Evolutionary conservation across 2,797 vertebrate genomes (phyloP).

Genomic region (Picus viridis): DNA sequence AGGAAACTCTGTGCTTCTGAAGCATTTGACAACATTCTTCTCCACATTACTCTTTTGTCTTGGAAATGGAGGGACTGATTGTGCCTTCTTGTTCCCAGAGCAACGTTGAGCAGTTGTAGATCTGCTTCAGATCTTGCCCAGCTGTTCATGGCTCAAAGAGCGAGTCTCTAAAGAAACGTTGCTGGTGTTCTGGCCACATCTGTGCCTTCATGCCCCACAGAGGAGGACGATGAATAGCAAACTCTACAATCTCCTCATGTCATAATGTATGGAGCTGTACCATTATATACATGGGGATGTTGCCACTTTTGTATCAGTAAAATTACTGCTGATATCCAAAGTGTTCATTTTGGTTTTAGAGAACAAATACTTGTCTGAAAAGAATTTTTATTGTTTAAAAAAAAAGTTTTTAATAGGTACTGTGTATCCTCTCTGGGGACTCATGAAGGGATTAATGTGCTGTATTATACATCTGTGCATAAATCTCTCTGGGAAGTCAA

Average conservation of each 20-base stretch:
- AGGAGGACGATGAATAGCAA: neutral
- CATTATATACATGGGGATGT: neutral
- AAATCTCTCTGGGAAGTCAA: slow-evolving; percentile 48
- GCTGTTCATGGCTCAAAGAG: neutral
- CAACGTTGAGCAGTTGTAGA: neutral
- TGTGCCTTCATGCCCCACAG: neutral
- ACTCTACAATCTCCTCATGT: rapidly evolving
- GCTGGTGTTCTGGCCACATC: neutral
- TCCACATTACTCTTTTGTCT: neutral
- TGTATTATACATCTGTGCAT: slow-evolving; percentile 3
- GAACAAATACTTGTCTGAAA: neutral
- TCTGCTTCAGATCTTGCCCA: neutral
- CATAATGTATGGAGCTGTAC: neutral
- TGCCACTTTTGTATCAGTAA: neutral
- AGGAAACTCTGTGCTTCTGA: neutral
- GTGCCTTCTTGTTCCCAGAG: neutral
- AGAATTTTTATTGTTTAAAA: neutral
- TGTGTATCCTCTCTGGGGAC: neutral
- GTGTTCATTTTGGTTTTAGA: neutral
- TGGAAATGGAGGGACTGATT: neutral
- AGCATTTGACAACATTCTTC: neutral
- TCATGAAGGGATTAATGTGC: slow-evolving; percentile 19
- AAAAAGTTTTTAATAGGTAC: neutral
- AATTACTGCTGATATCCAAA: neutral
- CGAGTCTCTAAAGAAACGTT: neutral